These are phyloP conservation scores for Ibidorhyncha struthersii DNA, from an alignment of 2,113 vertebrate species.

Conservation along the genomic window DNA sequence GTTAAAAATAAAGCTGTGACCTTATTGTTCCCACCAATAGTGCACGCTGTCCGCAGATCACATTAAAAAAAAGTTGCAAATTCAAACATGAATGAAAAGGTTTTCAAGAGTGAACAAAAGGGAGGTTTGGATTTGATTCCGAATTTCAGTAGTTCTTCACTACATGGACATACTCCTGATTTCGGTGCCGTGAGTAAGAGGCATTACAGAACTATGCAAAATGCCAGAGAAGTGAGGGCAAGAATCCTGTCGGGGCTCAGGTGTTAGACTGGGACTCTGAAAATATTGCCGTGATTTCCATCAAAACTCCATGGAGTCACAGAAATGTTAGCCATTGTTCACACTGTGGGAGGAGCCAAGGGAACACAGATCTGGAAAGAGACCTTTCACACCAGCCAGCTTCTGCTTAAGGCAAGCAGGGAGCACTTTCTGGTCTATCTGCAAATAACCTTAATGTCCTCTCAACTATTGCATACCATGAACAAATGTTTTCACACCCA, in stretches of 20 bases:
- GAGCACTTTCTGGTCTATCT: background rate
- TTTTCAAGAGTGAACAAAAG: background rate
- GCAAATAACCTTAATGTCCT: background rate
- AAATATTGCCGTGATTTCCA: slow-evolving; percentile 35
- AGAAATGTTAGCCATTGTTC: slow-evolving; percentile 26
- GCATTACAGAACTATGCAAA: background rate
- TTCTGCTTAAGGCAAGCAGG: background rate
- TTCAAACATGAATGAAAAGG: background rate
- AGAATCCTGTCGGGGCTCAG: slow-evolving; percentile 14
- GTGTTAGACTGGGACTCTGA: slow-evolving; percentile 32
- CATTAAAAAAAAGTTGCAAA: background rate
- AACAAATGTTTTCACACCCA: background rate
- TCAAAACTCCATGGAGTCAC: slow-evolving; percentile 34
- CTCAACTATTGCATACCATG: background rate
- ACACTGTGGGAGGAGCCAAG: slow-evolving; percentile 4
- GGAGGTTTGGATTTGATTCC: background rate
- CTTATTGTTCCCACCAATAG: background rate
- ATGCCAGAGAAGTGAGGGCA: slow-evolving; percentile 14
- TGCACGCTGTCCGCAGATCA: background rate
- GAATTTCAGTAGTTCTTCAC: background rate
- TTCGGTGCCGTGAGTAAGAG: slow-evolving; percentile 9
- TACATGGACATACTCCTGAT: background rate
- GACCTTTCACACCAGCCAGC: background rate
- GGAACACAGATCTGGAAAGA: background rate
- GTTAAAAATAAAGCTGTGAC: background rate